These are phyloP conservation scores for Nanorana parkeri DNA, from an alignment of 2,113 vertebrate genomes.

Conservation along the genomic window DNA sequence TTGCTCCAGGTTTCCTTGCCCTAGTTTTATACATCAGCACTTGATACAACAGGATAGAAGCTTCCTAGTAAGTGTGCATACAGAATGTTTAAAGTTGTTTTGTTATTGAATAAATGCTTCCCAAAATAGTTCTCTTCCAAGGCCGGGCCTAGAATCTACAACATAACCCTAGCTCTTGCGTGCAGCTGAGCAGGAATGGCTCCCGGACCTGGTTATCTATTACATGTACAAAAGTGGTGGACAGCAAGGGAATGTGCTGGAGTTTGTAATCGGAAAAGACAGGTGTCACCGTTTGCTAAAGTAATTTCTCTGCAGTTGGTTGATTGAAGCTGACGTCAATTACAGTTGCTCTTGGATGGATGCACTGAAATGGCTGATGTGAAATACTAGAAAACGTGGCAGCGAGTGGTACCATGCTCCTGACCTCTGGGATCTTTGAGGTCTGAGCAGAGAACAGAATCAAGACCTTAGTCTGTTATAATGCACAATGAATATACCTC, in stretches of 20 bases:
- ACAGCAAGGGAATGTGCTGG: slow-evolving; percentile 52
- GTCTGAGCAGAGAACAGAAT: slow-evolving; percentile 27
- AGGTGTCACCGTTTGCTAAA: slow-evolving; percentile 51
- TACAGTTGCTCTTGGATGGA: slow-evolving; percentile 55
- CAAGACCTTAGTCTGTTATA: slow-evolving; percentile 34
- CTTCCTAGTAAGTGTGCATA: too few species aligned
- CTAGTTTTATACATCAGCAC: too few species aligned
- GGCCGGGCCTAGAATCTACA: too few species aligned
- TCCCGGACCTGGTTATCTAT: slow-evolving; percentile 47
- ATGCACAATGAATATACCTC: slow-evolving; percentile 40
- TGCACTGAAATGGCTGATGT: slow-evolving; percentile 50
- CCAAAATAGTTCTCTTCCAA: too few species aligned
- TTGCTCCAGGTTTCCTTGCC: too few species aligned
- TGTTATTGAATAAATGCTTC: too few species aligned
- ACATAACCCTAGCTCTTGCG: not conserved
- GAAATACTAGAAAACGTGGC: slow-evolving; percentile 45
- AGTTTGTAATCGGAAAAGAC: slow-evolving; percentile 60
- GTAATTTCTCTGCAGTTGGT: slow-evolving; percentile 57
- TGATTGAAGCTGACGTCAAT: slow-evolving; percentile 59
- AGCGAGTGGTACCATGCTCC: slow-evolving; percentile 26
- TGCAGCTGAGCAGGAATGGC: slow-evolving; percentile 5
- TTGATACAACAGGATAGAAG: too few species aligned
- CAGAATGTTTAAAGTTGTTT: too few species aligned
- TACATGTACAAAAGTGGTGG: slow-evolving; percentile 46
- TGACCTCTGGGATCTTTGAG: slow-evolving; percentile 38